Conservation (phyloP, 2,113 vertebrate species). For the Myotis davidii region DNA sequence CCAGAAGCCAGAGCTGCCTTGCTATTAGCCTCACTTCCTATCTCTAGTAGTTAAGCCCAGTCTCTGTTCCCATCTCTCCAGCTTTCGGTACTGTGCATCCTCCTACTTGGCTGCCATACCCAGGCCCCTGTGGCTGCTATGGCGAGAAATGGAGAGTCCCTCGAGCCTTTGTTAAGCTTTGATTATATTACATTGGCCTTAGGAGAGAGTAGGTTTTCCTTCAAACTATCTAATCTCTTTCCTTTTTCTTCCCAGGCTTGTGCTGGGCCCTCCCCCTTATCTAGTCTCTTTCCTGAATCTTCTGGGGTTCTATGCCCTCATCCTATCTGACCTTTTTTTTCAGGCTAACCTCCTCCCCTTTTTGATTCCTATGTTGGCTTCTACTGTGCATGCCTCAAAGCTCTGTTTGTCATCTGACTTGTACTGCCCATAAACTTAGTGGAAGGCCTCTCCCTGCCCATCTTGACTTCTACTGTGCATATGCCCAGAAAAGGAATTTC, state of each 20-base stretch:
- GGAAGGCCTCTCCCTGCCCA: neutral
- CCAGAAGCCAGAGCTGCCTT: neutral
- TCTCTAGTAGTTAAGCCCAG: neutral
- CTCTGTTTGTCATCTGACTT: neutral
- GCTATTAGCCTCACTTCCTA: neutral
- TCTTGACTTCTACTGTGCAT: neutral
- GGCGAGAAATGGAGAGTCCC: neutral
- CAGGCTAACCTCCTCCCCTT: neutral
- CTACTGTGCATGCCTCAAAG: neutral
- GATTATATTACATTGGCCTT: neutral
- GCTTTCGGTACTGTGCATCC: neutral
- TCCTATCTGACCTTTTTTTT: neutral
- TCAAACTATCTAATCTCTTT: neutral
- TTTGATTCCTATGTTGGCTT: neutral
- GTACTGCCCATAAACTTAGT: neutral
- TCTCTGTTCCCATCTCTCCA: neutral
- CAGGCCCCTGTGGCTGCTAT: neutral
- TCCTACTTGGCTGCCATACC: neutral
- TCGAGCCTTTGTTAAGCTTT: neutral
- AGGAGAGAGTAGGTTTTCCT: neutral
- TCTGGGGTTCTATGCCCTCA: neutral
- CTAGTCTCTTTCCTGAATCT: neutral
- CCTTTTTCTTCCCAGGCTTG: neutral
- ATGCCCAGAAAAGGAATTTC: neutral
- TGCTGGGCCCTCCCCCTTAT: too few relatives aligned